Base-by-base conservation (phyloP, 1,140 invertebrate genomes). In the Bursaphelenchus mucronatus region DNA sequence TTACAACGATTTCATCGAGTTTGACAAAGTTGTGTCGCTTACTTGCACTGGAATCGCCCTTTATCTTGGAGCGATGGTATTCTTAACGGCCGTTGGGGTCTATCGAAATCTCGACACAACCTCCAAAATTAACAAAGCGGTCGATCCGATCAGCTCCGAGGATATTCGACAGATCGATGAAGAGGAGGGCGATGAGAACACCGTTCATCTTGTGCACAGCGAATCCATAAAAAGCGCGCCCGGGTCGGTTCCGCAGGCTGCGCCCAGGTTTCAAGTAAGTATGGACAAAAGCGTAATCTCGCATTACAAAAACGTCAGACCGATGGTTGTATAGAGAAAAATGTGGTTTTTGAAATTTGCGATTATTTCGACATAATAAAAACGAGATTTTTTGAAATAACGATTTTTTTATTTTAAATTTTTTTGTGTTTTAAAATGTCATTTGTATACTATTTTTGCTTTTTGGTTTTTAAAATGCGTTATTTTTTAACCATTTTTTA, bases 1-100 rank as follows among this genome's bases (percentile, higher is more conserved):
- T 40, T 70, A 70, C 52, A 70, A 73, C 44, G 44, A 55, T n/a
- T 65, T 70, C 15, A 47, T 41, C n/a, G 68, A 70, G 56, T n/a
- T 11, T 17, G 54, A 70, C 43, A 70, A 70, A 59, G 19, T 70
- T 44, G 15, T 70, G n/a, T 56, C 61, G 17, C 54, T 70, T 39
- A 45, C 30, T 21, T 50, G 21, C 1, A 68, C 64, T n/a, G 73
- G 50, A 11, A 30, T 73, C 30, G 73, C 70, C 11, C 46, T 70
- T 21, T 56, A 54, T 13, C 30, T 74, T 9, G 13, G 40, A 1
- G 55, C 40, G 43, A 46, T 70, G 13, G 39, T 43, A 30, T 19
- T 70, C 8, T 46, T 65, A 8, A 70, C 52, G 15, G 15, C 73
- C 17, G 67, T 55, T 46, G 71, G 68, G 2, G 17, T 66, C n/a